phyloP scores from a whole-genome alignment of 64 coral and sea anemone species.

The Montipora capricornis region DNA sequence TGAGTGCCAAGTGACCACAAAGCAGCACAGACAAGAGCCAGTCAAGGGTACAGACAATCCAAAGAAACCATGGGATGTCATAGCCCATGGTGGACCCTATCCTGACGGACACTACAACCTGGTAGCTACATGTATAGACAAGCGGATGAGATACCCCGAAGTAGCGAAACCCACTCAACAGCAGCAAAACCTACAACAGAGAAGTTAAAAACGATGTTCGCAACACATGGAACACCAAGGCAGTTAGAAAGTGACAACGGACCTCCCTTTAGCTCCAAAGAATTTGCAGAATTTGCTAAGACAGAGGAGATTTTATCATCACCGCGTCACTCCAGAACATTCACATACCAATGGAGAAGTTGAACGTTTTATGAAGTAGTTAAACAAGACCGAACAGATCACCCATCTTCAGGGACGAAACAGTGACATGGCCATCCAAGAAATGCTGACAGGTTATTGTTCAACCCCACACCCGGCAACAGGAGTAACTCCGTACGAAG shows the following conservation, averaged over 20 bases:
- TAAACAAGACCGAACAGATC: too few relatives aligned
- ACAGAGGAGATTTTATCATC: background rate
- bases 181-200: too few relatives aligned
- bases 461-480: too few relatives aligned
- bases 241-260: background rate
- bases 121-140: background rate
- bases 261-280: background rate
- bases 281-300: constrained; percentile 1
- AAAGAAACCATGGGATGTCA: constrained; percentile 36
- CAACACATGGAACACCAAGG: background rate
- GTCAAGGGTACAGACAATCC: constrained; percentile 5
- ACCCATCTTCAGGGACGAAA: too few relatives aligned
- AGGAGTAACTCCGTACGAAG: too few relatives aligned
- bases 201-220: too few relatives aligned
- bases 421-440: too few relatives aligned
- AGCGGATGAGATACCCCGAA: constrained; percentile 15
- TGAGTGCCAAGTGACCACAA: constrained; percentile 26
- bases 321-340: background rate
- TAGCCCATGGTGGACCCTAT: constrained; percentile 31
- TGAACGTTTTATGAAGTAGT: too few relatives aligned
- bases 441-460: too few relatives aligned
- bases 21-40: constrained; percentile 14
- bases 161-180: too few relatives aligned
- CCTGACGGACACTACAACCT: constrained; percentile 47
- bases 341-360: background rate